Percentiles rank a stretch among this genome's conserved stretches.
Conservation (phyloP, 1,140 invertebrate species). For the Ylistrum balloti region DNA sequence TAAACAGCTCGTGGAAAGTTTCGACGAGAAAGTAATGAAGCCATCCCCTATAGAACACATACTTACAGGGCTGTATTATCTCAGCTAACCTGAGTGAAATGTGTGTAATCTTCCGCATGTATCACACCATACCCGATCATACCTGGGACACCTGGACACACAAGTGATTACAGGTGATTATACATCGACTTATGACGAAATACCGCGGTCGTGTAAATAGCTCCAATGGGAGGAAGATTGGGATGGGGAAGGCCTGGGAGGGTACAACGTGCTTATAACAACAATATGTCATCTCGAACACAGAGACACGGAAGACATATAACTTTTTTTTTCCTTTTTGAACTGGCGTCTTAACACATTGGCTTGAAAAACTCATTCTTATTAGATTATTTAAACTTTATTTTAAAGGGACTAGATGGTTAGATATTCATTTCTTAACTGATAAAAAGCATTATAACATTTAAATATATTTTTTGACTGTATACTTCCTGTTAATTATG, state of each 20-base stretch:
- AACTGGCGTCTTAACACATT: too few relatives aligned
- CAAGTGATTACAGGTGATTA: slow-evolving; percentile 18
- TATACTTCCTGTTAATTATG: too few relatives aligned
- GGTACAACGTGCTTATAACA: background rate
- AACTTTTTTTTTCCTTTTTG: too few relatives aligned
- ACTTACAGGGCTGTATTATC: background rate
- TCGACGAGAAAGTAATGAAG: slow-evolving; percentile 38
- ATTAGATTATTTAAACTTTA: too few relatives aligned
- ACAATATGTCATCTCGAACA: background rate
- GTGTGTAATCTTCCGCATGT: slow-evolving; percentile 37
- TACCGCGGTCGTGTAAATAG: background rate
- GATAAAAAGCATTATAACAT: too few relatives aligned
- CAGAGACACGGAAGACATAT: too few relatives aligned
- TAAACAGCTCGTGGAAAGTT: background rate
- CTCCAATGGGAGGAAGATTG: background rate
- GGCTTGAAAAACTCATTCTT: too few relatives aligned
- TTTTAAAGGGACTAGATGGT: too few relatives aligned
- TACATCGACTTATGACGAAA: background rate
- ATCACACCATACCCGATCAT: slow-evolving; percentile 15
- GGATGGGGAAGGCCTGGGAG: background rate
- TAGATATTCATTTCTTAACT: too few relatives aligned
- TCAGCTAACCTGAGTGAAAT: background rate
- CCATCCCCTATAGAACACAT: background rate
- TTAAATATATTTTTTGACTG: too few relatives aligned
- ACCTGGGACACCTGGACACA: slow-evolving; percentile 25